Conservation (phyloP, 2,888 invertebrate genomes). For the Nineta flava region DNA sequence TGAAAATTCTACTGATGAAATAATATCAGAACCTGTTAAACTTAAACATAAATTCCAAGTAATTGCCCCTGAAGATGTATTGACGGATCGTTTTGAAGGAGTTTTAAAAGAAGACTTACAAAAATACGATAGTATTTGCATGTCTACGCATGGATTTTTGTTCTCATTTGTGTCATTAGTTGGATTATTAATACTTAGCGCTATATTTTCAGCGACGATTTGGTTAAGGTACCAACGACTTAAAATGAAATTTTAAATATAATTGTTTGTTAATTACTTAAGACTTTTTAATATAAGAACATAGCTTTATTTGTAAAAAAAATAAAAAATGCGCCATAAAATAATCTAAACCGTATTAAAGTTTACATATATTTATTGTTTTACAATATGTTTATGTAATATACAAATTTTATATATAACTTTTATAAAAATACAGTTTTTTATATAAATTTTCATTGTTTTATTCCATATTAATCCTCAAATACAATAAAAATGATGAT, state of each 20-base stretch:
- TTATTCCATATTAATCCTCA: too few species aligned
- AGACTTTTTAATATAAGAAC: background rate
- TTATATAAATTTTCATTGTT: too few species aligned
- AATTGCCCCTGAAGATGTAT: slow-evolving; percentile 47
- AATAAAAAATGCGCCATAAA: too few species aligned
- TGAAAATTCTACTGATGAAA: slow-evolving; percentile 8
- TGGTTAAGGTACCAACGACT: slow-evolving; percentile 22
- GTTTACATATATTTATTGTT: too few species aligned
- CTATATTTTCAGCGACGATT: slow-evolving; percentile 32
- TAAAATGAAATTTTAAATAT: slow-evolving; percentile 2
- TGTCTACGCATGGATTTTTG: slow-evolving; percentile 46
- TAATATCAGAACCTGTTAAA: slow-evolving; percentile 29
- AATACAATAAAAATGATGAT: too few species aligned
- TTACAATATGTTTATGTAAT: too few species aligned
- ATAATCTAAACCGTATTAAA: too few species aligned
- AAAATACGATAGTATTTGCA: slow-evolving; percentile 35
- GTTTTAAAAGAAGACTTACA: slow-evolving; percentile 4
- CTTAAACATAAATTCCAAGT: slow-evolving; percentile 50
- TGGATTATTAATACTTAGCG: slow-evolving; percentile 39
- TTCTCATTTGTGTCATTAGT: slow-evolving; percentile 42
- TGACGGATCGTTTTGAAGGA: slow-evolving; percentile 24
- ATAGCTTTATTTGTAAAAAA: background rate
- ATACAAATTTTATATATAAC: too few species aligned
- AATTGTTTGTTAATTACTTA: background rate
- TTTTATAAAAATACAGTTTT: too few species aligned